Base-by-base conservation (phyloP, 2,113 vertebrate species). In the Petromus typicus region DNA sequence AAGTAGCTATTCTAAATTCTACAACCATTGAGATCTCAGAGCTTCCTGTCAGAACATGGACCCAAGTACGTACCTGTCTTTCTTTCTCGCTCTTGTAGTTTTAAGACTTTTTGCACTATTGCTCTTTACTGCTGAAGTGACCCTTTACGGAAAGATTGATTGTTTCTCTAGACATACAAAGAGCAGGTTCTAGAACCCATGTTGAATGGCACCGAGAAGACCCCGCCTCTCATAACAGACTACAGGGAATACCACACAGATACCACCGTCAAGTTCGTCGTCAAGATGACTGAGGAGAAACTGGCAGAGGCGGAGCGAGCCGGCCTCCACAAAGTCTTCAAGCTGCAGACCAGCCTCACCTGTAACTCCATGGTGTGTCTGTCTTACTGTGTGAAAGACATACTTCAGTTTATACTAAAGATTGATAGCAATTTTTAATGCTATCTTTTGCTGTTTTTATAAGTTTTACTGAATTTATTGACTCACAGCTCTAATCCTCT, bases 11-110 rank as follows among this genome's bases (percentile, higher is more conserved):
- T 97, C 98, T 99, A 32, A 98, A 99, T 97, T 99, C 99, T 20
- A 99, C 99, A 90, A 99, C 99, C 96, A 99, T 99, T n/a, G 99
- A 99, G 98, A 99, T 99, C 98, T 99, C 99, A 4, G 99, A 99
- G 96, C 98, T 99, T 97, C 99, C 99, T 0, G 98, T 99, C 92
- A 99, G 99, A 97, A 98, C 99, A 0, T 99, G 99, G 99, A 99
- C 99, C 20, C 99, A 99, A 99, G 99, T 99, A 91, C 92, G 51
- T 97, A 84, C 89, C 7, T 84, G 3, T 59, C 18, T 83, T 64
- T 88, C 20, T 86, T 34, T 93, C 2, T 32, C 76, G 13, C 17
- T 83, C 88, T 32, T 2, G 18, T 84, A 59, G 63, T 92, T 5
- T 25, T 59, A 4, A 13, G 20, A 78, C 2, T 76, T 93, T 83